These are phyloP conservation scores for Lepus townsendii DNA, from an alignment of 2,797 vertebrate genomes.

Conservation along the genomic window DNA sequence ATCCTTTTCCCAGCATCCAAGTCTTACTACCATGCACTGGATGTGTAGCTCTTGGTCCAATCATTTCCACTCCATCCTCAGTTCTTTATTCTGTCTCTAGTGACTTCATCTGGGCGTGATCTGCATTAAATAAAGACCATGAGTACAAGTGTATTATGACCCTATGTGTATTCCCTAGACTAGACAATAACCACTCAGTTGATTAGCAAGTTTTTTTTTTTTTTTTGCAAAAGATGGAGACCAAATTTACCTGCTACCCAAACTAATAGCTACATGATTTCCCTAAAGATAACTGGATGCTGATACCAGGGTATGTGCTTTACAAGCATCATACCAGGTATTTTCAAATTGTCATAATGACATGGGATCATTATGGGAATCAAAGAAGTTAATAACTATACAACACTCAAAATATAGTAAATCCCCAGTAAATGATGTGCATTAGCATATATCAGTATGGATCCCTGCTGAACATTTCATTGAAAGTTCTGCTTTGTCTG, in stretches of 20 bases:
- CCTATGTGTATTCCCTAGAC: neutral
- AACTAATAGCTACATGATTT: neutral
- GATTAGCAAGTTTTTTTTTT: neutral
- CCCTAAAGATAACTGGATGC: neutral
- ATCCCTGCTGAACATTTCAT: neutral
- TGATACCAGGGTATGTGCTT: neutral
- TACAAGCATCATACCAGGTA: neutral
- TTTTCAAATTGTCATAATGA: neutral
- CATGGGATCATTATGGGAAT: neutral
- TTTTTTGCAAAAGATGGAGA: neutral
- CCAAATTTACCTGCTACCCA: constrained; percentile 25
- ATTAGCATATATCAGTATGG: neutral
- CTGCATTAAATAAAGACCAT: neutral
- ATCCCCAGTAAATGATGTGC: neutral
- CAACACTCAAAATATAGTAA: constrained; percentile 14
- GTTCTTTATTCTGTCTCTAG: neutral
- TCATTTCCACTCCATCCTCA: neutral
- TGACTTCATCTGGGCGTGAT: neutral
- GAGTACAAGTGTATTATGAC: neutral
- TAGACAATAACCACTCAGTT: neutral
- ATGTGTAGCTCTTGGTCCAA: neutral
- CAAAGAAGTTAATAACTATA: neutral
- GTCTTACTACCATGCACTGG: neutral
- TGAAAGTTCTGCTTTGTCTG: neutral
- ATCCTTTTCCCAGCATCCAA: neutral